Percentiles rank a stretch among this genome's conserved stretches.
Conservation (phyloP, 2,113 vertebrate species). For the Tachysurus vachellii region DNA sequence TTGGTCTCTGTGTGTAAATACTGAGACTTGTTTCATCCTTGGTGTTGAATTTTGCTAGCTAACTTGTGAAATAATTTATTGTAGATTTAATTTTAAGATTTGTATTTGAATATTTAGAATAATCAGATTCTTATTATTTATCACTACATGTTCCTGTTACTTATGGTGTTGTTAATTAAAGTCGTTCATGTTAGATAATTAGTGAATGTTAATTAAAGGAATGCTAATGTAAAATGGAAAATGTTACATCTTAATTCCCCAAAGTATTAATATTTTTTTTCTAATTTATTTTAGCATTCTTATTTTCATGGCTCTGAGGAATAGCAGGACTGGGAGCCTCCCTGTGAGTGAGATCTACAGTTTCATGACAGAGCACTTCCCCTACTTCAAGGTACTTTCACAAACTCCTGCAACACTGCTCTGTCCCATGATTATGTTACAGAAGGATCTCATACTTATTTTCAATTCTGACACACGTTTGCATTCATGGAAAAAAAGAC, state of each 20-base stretch:
- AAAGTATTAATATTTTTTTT: not conserved
- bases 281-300: conserved; percentile 80
- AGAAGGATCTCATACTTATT: not conserved
- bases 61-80: not conserved
- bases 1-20: not conserved
- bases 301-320: conserved; percentile 98
- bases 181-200: not conserved
- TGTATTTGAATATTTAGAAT: not conserved
- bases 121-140: not conserved
- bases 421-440: not conserved
- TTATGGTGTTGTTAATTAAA: not conserved
- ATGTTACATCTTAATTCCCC: not conserved
- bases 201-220: not conserved
- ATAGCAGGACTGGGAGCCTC: conserved; percentile 93
- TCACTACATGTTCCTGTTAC: not conserved
- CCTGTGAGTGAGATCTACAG: conserved; percentile 99
- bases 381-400: conserved; percentile 94
- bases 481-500: not conserved
- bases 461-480: not conserved
- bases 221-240: not conserved
- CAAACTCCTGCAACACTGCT: not conserved
- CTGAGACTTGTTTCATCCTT: not conserved
- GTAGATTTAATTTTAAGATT: not conserved
- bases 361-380: conserved; percentile 98
- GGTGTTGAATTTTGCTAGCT: not conserved